A percentile compares a stretch with the other conserved stretches of the same genome.
phyloP scores from a whole-genome alignment of 1,140 invertebrate species.

The Leguminivora glycinivorella region DNA sequence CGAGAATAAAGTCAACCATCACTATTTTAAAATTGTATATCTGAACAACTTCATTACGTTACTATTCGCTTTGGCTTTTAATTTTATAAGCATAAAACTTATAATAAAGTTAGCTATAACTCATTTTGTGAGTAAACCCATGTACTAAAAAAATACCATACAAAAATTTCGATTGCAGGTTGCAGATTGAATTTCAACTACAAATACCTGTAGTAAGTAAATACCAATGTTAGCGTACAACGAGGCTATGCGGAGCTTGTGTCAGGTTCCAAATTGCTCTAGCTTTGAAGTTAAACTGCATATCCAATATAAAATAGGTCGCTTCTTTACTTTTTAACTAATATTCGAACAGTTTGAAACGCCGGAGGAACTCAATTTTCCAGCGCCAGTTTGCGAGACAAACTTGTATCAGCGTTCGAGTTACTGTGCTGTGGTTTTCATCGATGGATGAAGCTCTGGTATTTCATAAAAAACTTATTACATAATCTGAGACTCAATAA shows the following conservation, averaged over 20 bases:
- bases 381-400: background rate
- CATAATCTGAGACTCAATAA: no score
- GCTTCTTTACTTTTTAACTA: constrained; percentile 15
- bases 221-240: background rate
- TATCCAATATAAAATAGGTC: background rate
- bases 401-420: constrained; percentile 2
- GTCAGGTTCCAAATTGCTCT: background rate
- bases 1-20: no score
- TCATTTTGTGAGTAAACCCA: no score
- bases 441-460: background rate
- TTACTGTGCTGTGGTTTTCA: background rate
- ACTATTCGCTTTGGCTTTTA: no score
- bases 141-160: no score
- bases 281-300: background rate
- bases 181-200: background rate
- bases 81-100: no score
- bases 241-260: background rate
- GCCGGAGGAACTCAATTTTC: background rate
- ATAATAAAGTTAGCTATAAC: no score
- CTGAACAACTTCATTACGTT: no score
- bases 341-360: constrained; percentile 7
- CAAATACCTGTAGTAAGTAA: background rate
- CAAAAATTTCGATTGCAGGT: no score
- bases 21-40: no score
- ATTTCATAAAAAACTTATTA: no score